Percentiles rank a stretch among this genome's conserved stretches.
These are phyloP conservation scores for Nycticorax nycticorax DNA, from an alignment of 2,113 vertebrate genomes.

Conservation along the genomic window DNA sequence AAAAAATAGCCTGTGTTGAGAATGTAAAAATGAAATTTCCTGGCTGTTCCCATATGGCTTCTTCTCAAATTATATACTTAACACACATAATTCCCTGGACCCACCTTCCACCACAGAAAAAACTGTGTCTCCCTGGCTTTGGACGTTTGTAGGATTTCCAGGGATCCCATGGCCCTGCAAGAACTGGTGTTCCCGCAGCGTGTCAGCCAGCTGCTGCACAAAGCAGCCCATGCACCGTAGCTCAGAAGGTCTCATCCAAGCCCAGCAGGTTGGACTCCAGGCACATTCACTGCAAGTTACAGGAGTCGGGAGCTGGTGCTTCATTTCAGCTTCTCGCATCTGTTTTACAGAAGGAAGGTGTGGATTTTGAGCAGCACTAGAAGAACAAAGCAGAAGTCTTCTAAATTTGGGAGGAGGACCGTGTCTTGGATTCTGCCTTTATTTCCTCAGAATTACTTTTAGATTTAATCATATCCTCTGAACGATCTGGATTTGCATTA, in stretches of 20 bases:
- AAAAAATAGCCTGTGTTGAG: neutral
- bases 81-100: neutral
- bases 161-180: neutral
- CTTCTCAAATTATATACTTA: neutral
- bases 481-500: neutral
- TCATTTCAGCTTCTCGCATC: neutral
- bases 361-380: neutral
- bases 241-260: neutral
- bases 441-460: neutral
- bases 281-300: neutral
- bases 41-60: neutral
- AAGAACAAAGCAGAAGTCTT: neutral
- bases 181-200: neutral
- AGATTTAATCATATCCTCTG: neutral
- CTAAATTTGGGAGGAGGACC: neutral
- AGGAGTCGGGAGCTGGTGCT: neutral
- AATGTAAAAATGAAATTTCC: neutral
- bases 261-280: neutral
- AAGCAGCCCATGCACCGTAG: neutral
- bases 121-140: neutral
- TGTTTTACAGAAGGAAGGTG: neutral
- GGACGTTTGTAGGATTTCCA: neutral
- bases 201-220: neutral
- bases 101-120: neutral
- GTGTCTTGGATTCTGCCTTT: neutral